Percentiles rank a stretch among this genome's conserved stretches.
These are phyloP conservation scores for Melangyna quadrimaculata DNA, from an alignment of 2,888 invertebrate genomes.

Conservation along the genomic window DNA sequence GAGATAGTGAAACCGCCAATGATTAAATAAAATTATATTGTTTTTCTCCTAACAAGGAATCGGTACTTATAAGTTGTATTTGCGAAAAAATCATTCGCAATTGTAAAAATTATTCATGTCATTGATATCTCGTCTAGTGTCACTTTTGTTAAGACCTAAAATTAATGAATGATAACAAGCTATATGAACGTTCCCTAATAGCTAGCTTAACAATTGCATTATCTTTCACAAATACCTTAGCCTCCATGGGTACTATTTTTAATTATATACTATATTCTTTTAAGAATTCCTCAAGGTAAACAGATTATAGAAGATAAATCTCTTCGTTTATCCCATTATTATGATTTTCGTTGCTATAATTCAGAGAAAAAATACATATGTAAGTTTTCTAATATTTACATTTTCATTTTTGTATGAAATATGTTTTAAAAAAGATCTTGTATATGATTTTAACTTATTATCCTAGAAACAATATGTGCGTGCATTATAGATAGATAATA, in stretches of 20 bases:
- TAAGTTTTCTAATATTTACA: slow-evolving; percentile 15
- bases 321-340: slow-evolving; percentile 41
- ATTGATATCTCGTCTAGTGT: neutral
- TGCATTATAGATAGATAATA: neutral
- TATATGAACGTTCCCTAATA: neutral
- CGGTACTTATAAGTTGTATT: neutral
- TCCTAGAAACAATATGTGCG: neutral
- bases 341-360: slow-evolving; percentile 58
- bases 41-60: too few relatives aligned
- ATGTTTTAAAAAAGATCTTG: neutral
- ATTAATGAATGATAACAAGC: slow-evolving; percentile 15
- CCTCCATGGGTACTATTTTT: slow-evolving; percentile 2
- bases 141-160: neutral
- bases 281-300: neutral
- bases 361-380: slow-evolving; percentile 33
- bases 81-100: neutral
- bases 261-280: slow-evolving; percentile 7
- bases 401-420: neutral
- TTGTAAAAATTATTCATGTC: neutral
- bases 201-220: neutral
- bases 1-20: too few relatives aligned
- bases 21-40: too few relatives aligned
- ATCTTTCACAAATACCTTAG: slow-evolving; percentile 39
- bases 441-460: neutral
- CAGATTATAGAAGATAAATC: neutral